Conservation (phyloP, 2,797 vertebrate genomes). For the Argentina silus region DNA sequence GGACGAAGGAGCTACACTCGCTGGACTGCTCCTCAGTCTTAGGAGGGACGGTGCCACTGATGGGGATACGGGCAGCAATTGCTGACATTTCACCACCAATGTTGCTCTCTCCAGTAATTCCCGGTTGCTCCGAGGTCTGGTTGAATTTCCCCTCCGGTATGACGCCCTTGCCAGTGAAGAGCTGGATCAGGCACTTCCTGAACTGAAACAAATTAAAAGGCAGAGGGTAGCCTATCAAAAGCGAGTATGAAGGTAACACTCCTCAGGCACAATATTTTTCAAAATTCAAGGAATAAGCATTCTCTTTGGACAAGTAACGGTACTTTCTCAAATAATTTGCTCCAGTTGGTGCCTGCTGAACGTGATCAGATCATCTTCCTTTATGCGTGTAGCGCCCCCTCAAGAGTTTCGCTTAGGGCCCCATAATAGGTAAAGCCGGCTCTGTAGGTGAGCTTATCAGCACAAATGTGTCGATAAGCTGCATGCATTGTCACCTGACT, state of each 20-base stretch:
- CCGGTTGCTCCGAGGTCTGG: constrained; percentile 71
- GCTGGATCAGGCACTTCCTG: constrained; percentile 84
- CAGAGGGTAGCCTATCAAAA: background rate
- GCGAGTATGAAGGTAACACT: background rate
- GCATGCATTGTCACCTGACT: background rate
- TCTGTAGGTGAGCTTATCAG: background rate
- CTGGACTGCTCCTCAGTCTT: constrained; percentile 68
- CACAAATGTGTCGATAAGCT: background rate
- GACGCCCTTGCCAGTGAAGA: constrained; percentile 73
- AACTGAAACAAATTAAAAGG: constrained; percentile 75
- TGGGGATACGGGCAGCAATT: constrained; percentile 68
- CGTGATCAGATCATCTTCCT: background rate
- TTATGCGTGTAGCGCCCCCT: too few relatives aligned
- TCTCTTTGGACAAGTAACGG: background rate
- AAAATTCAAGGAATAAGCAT: background rate
- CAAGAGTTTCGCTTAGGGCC: too few relatives aligned
- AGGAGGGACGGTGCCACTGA: constrained; percentile 46
- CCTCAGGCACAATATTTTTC: background rate
- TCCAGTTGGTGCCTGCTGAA: background rate
- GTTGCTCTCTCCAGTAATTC: constrained; percentile 70
- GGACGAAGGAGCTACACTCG: constrained; percentile 67
- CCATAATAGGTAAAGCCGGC: too few relatives aligned
- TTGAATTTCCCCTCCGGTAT: constrained; percentile 71
- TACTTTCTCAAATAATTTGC: too few relatives aligned
- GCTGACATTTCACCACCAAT: constrained; percentile 77